These are phyloP conservation scores for Benitochromis conjunctus DNA, from an alignment of 2,113 vertebrate species.

Conservation along the genomic window DNA sequence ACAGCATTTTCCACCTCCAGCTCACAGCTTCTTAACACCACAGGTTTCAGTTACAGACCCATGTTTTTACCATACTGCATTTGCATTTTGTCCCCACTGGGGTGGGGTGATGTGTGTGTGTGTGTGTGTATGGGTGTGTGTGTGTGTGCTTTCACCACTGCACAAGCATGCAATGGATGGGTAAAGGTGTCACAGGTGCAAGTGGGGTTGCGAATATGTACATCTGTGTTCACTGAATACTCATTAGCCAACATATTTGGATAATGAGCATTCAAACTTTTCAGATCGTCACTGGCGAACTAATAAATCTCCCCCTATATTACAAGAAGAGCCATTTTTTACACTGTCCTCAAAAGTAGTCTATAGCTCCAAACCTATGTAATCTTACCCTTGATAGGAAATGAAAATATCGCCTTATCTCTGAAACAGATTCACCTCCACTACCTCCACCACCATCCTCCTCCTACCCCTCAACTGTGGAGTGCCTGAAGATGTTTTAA, in stretches of 20 bases:
- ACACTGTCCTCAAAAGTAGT: background rate
- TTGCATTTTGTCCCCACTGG: constrained; percentile 4
- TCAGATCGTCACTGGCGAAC: background rate
- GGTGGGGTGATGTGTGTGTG: background rate
- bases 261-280: background rate
- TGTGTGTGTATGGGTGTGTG: too few relatives aligned
- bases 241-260: background rate
- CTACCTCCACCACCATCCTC: constrained; percentile 8
- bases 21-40: background rate
- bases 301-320: constrained; percentile 7
- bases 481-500: constrained; percentile 71
- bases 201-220: background rate
- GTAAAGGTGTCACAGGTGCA: background rate
- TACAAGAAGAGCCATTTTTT: constrained; percentile 10
- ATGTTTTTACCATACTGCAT: background rate
- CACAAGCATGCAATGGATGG: background rate
- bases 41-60: constrained; percentile 10
- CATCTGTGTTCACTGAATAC: background rate
- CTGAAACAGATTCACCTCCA: constrained; percentile 19
- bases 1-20: background rate
- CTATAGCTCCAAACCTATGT: background rate
- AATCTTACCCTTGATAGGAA: constrained; percentile 34
- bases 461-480: constrained; percentile 33
- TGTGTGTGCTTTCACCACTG: background rate
- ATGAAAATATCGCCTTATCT: constrained; percentile 57